These are phyloP conservation scores for Cebidichthys violaceus DNA, from an alignment of 2,113 vertebrate genomes.

Conservation along the genomic window DNA sequence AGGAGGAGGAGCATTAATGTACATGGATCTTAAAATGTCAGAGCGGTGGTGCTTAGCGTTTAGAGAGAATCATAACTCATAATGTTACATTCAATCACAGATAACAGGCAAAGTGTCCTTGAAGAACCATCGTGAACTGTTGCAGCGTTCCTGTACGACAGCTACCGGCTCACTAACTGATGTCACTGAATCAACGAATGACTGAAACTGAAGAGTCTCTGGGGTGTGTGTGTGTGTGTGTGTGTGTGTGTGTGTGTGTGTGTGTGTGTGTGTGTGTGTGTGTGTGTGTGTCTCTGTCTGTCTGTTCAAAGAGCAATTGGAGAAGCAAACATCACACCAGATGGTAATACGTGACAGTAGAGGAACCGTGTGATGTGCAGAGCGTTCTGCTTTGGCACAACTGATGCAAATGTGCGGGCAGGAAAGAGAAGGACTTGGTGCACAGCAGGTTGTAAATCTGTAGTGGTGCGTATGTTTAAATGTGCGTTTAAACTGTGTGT, in stretches of 20 bases:
- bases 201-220: slow-evolving; percentile 17
- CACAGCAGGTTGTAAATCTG: slow-evolving; percentile 57
- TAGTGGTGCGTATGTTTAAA: slow-evolving; percentile 7
- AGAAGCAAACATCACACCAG: slow-evolving; percentile 50
- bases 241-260: too few species aligned
- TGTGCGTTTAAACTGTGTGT: slow-evolving; percentile 10
- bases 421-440: slow-evolving; percentile 9
- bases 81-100: not conserved
- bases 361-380: slow-evolving; percentile 48
- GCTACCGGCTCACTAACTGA: slow-evolving; percentile 2
- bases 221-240: slow-evolving; percentile 1
- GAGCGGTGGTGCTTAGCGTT: not conserved
- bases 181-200: not conserved
- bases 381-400: slow-evolving; percentile 29
- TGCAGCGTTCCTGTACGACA: not conserved
- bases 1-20: not conserved
- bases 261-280: not conserved
- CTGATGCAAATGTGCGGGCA: slow-evolving; percentile 29
- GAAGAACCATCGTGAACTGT: not conserved
- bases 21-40: slow-evolving; percentile 9
- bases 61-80: slow-evolving; percentile 1
- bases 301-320: slow-evolving; percentile 41
- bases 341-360: slow-evolving; percentile 42
- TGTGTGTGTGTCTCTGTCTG: slow-evolving; percentile 7
- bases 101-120: not conserved